Evolutionary conservation across 2,888 invertebrate species (phyloP), one percentile per base, ranked within the genome.

Genomic region (Pheosia gnoma): DNA sequence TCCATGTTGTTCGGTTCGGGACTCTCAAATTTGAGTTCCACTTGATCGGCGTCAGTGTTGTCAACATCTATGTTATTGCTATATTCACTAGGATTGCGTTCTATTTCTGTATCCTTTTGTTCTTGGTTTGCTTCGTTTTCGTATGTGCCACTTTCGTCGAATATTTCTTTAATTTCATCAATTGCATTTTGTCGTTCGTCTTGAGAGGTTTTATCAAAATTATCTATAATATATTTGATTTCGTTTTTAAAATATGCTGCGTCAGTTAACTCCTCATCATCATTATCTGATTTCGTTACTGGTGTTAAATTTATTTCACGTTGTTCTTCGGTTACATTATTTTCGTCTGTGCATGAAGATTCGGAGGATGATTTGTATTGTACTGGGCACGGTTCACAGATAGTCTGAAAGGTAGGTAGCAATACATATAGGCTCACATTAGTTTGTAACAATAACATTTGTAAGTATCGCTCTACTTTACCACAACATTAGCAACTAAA

Each of bases 401-500:
- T 60, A 59, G 71, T 70, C 83, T 83, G 68, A 62, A 74, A 57
- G 11, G 9, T 5, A 54, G 10, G 9, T n/a, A 49, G 4, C 1
- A 25, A n/a, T 25, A 9, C 9, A 25, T 8, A 25, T 25, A 52
- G 3, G 36, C 8, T 52, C 36, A 25, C 52, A 5, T 25, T 52
- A 25, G 52, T 47, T 47, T 47, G 47, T 47, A 5, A 47, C 47
- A 47, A 25, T 47, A n/a, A 4, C 4, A 11, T 47, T 47, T n/a
- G 9, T 47, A 9, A 47, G 11, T 47, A 47, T 11, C 3, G 45
- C 59, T n/a, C 57, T 59, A 7, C 71, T 71, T 85, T 79, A 93
- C 92, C 81, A 83, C 47, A 57, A 87, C 84, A 58, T 73, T 78
- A 43, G 88, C 77, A 25, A 92, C 41, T 57, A 93, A 61, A 11